Base-by-base conservation (phyloP, 2,888 invertebrate genomes). In the Brachynemurus nebulosus region DNA sequence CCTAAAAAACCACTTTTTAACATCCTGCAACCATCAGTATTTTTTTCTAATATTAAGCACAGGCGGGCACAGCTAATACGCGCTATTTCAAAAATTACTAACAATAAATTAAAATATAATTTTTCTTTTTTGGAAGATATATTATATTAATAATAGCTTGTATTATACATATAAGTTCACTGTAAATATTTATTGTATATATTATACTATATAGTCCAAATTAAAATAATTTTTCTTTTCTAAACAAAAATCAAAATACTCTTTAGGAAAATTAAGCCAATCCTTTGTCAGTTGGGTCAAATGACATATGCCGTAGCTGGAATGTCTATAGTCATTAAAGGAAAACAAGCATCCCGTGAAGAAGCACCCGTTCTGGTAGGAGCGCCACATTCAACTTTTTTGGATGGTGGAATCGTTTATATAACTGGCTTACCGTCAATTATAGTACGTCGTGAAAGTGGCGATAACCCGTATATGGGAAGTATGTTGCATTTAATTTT, bases 361-460 rank as follows among this genome's bases (percentile, higher is more conserved):
- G 88, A 89, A 61, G 91, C 91, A 5, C 88, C 90, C 12, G 83
- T 92, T 52, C 70, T 91, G 48, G 85, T 86, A 44, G 76, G 84
- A 41, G 89, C 89, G 1, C 91, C 92, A 3, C 92, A 92, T 65
- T 88, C 89, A 45, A 83, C 88, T 5, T 89, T 86, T 70, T 74
- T 90, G 57, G 92, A 92, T 66, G 84, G 85, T 55, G 80, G 89
- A 56, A 80, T 86, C 54, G 80, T 86, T 57, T 84, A 86, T 62
- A 78, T 82, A 52, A 80, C 85, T 45, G 79, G 78, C 60, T 82
- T 86, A 65, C 84, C 86, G 7, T 84, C 85, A 11, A 82, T 86
- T 61, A 86, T 90, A 63, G 85, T 85, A 51, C 73, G 88, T 60
- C 74, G 80, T 55, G 86, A 86, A 60, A 80, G 85, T 62, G 73